These are phyloP conservation scores for Pocota personata DNA, from an alignment of 2,888 invertebrate species.

Conservation along the genomic window DNA sequence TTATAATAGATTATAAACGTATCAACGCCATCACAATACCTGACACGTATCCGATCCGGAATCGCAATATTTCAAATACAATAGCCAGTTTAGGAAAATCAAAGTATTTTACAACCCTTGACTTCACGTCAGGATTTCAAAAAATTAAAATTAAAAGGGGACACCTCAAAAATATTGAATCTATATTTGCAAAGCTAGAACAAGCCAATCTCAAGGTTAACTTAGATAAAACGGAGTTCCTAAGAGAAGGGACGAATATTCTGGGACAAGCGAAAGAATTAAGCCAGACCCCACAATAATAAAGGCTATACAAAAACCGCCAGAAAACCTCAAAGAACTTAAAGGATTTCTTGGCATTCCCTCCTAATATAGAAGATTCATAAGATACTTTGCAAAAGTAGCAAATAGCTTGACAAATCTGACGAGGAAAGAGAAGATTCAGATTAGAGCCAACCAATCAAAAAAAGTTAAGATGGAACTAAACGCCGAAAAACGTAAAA, in stretches of 20 bases:
- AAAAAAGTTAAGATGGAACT: background rate
- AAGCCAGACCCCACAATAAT: background rate
- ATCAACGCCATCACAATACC: background rate
- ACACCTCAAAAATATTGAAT: background rate
- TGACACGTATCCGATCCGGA: background rate
- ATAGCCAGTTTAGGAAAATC: background rate
- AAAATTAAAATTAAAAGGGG: background rate
- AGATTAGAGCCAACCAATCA: background rate
- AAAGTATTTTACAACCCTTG: too few relatives aligned
- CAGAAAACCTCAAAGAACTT: conserved; percentile 20
- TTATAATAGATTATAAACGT: background rate
- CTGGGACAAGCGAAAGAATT: background rate
- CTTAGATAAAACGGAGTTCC: background rate
- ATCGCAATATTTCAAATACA: background rate
- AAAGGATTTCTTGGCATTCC: too few relatives aligned
- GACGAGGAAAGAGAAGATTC: conserved; percentile 35
- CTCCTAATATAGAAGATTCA: too few relatives aligned
- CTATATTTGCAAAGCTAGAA: background rate
- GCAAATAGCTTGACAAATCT: background rate
- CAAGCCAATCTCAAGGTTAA: background rate
- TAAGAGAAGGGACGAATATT: background rate
- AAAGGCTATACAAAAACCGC: background rate
- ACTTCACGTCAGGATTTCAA: background rate
- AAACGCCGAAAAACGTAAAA: background rate
- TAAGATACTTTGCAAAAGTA: too few relatives aligned